phyloP scores from a whole-genome alignment of 2,113 vertebrate species.

The Crotalus horridus region DNA sequence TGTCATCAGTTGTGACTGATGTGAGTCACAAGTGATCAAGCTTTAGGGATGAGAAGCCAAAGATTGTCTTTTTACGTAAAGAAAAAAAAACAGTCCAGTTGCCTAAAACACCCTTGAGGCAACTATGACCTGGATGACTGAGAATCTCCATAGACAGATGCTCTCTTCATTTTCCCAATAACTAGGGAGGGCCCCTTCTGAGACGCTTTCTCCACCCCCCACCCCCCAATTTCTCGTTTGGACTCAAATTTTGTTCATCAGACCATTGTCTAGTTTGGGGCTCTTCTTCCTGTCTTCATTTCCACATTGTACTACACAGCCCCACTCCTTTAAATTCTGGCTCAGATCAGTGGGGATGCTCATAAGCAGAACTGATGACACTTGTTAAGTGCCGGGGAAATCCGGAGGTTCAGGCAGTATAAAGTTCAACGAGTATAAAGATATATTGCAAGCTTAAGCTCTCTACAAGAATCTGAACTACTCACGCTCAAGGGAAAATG shows the following conservation, averaged over 20 bases:
- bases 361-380: background rate
- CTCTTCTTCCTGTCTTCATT: background rate
- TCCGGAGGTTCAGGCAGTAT: background rate
- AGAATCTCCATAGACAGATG: background rate
- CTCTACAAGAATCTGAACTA: background rate
- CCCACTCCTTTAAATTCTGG: background rate
- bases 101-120: background rate
- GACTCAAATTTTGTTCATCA: background rate
- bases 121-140: background rate
- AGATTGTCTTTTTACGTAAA: background rate
- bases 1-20: background rate
- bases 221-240: background rate
- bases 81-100: background rate
- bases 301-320: background rate
- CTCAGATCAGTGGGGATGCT: background rate
- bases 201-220: background rate
- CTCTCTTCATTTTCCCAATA: background rate
- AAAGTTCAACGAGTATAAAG: background rate
- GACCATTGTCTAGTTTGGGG: background rate
- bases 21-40: background rate
- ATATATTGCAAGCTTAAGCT: background rate
- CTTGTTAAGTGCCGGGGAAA: background rate
- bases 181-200: background rate
- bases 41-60: background rate
- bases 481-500: background rate